Percentiles rank a stretch among this genome's conserved stretches.
phyloP scores from a whole-genome alignment of 2,888 invertebrate genomes.

The Sclerodermus sp. region DNA sequence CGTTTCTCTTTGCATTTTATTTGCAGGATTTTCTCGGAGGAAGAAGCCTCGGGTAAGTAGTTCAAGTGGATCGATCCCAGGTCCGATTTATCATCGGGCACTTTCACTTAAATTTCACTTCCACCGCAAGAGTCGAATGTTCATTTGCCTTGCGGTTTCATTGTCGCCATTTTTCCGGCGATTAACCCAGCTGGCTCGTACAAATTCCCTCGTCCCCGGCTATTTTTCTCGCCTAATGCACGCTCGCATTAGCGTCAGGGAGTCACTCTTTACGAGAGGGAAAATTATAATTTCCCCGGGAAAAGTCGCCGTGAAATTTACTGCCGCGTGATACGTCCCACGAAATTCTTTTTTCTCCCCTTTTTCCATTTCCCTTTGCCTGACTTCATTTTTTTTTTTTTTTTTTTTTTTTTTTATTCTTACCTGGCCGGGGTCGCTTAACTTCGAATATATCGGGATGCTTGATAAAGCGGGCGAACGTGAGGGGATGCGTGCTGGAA shows the following conservation, averaged over 20 bases:
- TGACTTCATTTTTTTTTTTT: neutral
- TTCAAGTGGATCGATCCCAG: no score
- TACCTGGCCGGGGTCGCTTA: neutral
- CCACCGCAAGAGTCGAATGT: conserved; percentile 19
- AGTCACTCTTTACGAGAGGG: conserved; percentile 33
- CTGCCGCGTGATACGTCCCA: conserved; percentile 29
- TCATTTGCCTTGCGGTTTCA: conserved; percentile 27
- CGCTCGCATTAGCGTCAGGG: conserved; percentile 40
- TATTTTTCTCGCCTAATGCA: conserved; percentile 42
- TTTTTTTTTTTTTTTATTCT: no score
- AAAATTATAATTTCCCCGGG: conserved; percentile 44
- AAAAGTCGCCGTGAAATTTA: conserved; percentile 37
- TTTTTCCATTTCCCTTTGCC: neutral
- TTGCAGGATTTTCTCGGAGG: no score
- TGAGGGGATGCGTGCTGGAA: no score
- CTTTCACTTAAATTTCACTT: no score
- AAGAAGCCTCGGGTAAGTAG: no score
- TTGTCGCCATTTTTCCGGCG: conserved; percentile 36
- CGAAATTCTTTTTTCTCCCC: neutral
- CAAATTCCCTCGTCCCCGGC: conserved; percentile 5
- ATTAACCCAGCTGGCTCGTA: conserved; percentile 24
- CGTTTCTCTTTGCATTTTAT: no score
- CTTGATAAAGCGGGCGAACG: no score
- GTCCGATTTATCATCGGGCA: no score
- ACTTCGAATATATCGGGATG: no score